phyloP scores from a whole-genome alignment of 2,113 vertebrate species.

The Rhombomys opimus region DNA sequence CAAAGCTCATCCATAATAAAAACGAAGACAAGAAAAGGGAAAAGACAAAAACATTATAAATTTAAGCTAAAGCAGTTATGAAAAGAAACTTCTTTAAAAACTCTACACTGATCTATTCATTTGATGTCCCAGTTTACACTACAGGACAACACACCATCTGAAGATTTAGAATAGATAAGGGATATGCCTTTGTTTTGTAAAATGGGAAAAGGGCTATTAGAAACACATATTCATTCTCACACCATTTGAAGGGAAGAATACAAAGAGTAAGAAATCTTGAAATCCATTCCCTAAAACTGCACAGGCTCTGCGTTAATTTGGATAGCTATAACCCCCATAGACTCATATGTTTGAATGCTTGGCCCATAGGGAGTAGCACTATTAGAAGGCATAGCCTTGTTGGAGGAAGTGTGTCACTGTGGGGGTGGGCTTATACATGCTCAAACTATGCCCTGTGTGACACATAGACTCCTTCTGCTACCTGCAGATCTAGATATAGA shows the following conservation, averaged over 20 bases:
- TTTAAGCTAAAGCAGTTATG: slow-evolving; percentile 1
- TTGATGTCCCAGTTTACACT: background rate
- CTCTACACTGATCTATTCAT: background rate
- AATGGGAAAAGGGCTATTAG: slow-evolving; percentile 1
- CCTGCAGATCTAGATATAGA: background rate
- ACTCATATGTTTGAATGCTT: background rate
- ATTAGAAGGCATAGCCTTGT: background rate
- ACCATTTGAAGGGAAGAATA: slow-evolving; percentile 15
- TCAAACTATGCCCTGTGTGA: background rate
- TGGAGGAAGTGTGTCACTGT: background rate
- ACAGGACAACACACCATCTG: slow-evolving; percentile 18
- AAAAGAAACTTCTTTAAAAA: slow-evolving; percentile 40
- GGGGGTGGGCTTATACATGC: background rate
- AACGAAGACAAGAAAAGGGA: slow-evolving; percentile 1
- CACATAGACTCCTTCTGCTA: background rate
- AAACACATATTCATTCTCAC: slow-evolving; percentile 23
- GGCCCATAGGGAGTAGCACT: background rate
- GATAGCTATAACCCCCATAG: background rate
- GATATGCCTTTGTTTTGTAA: slow-evolving; percentile 47
- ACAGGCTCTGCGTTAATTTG: background rate
- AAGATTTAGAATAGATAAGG: background rate
- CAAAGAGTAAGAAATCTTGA: background rate
- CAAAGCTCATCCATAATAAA: slow-evolving; percentile 58
- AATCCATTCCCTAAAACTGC: slow-evolving; percentile 41
- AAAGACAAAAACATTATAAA: slow-evolving; percentile 41